Evolutionary conservation across 2,113 vertebrate species (phyloP).

Genomic region (Triplophysa tibetana): DNA sequence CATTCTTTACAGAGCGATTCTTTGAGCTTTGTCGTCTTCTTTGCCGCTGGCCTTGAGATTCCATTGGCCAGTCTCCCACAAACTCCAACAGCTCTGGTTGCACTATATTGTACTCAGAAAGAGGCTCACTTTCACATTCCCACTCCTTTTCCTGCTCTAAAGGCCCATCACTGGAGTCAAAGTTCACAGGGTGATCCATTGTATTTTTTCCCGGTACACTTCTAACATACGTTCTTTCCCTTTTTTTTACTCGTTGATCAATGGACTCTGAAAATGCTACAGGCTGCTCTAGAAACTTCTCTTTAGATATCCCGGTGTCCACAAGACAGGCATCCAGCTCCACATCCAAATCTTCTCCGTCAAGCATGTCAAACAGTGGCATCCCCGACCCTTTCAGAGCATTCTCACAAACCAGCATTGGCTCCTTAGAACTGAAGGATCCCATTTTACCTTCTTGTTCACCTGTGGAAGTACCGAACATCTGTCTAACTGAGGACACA

Average conservation of each 20-base stretch:
- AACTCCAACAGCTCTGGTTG: conserved; percentile 71
- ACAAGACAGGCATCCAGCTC: conserved; percentile 58
- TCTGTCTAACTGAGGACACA: conserved; percentile 64
- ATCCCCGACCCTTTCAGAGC: conserved; percentile 15
- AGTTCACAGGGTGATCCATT: conserved; percentile 20
- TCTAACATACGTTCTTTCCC: conserved; percentile 52
- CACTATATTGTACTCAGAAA: background rate
- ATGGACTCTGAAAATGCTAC: conserved; percentile 70
- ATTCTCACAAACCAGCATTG: conserved; percentile 42
- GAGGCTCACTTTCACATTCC: background rate
- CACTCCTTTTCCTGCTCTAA: conserved; percentile 23
- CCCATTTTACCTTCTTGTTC: conserved; percentile 38
- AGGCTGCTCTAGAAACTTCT: conserved; percentile 46
- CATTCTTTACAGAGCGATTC: conserved; percentile 24
- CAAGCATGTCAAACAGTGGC: conserved; percentile 36
- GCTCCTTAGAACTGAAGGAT: conserved; percentile 54
- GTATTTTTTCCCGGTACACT: conserved; percentile 30
- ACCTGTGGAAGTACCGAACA: conserved; percentile 20
- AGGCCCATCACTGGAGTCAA: conserved; percentile 53
- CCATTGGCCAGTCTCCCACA: conserved; percentile 89
- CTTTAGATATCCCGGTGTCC: conserved; percentile 4
- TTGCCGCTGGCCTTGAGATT: conserved; percentile 80
- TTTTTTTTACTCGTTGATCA: conserved; percentile 67
- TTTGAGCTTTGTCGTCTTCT: conserved; percentile 71
- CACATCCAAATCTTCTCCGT: conserved; percentile 57